Base-by-base conservation (phyloP, 2,888 invertebrate species). In the Netelia inedita region DNA sequence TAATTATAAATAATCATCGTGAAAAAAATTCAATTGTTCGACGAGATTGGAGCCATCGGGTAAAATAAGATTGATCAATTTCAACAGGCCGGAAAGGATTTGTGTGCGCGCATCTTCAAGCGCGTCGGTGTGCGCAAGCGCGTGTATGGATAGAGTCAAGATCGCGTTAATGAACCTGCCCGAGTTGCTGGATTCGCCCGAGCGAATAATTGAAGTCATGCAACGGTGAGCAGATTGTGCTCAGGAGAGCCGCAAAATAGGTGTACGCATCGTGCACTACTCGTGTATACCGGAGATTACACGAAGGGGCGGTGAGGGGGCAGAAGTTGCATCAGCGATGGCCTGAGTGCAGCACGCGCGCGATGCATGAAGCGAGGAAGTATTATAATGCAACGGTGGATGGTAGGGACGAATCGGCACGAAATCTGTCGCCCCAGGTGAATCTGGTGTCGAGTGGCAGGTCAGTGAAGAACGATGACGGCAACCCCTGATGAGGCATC, bases 161-260 rank as follows among this genome's bases (percentile, higher is more conserved):
- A 87, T 86, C 86, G 83, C 86, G 85, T 86, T 88, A 88, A 88
- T 88, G 86, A 88, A 87, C 85, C 86, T 88, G 86, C 85, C 82
- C 76, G 85, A 80, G 86, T 86, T 84, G 78, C 80, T 59, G 61
- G 66, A 82, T 85, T 87, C 87, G 83, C 66, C 84, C 87, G 79
- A 87, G 87, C 87, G 87, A 87, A 86, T 88, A 88, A 88, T 88
- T 87, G 82, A 75, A 87, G 85, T 87, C 83, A 88, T 83, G 88
- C 83, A 86, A 87, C 86, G 88, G 86, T 76, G 86, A 75, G 79
- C 86, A 82, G 53, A 79, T 66, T n/a, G 78, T 55, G 78, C 75
- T 79, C 78, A 63, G 19, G 11, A 61, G 75, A 85, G 78, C 73
- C 59, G 66, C 57, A 72, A 85, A 74, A 85, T 82, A 82, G 81